These are phyloP conservation scores for Tachysurus fulvidraco DNA, from an alignment of 2,113 vertebrate genomes.

Conservation along the genomic window DNA sequence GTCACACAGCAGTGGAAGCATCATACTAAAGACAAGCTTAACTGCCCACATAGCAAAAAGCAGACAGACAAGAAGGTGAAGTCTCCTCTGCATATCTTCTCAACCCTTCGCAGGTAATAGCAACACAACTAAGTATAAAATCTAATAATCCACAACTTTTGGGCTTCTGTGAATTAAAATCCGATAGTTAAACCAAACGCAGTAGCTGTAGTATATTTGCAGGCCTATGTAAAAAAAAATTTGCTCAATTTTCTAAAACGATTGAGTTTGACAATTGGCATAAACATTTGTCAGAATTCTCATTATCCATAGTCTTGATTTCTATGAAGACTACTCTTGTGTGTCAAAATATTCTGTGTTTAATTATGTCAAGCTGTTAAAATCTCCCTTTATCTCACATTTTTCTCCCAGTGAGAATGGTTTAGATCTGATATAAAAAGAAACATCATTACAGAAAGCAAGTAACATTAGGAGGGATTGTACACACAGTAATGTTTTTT, in stretches of 20 bases:
- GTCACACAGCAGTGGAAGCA: constrained; percentile 90
- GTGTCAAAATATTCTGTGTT: constrained; percentile 28
- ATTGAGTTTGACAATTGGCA: neutral
- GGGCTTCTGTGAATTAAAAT: neutral
- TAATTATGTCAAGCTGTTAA: constrained; percentile 8
- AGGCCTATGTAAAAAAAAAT: neutral
- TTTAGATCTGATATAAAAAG: constrained; percentile 21
- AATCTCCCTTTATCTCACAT: neutral
- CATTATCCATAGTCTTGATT: neutral
- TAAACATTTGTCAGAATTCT: constrained; percentile 2
- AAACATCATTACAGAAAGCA: constrained; percentile 20
- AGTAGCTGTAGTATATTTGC: neutral
- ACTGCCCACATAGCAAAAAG: constrained; percentile 82
- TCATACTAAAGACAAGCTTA: constrained; percentile 83
- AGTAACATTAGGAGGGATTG: constrained; percentile 27
- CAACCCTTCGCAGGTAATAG: constrained; percentile 85
- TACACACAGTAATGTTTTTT: constrained; percentile 29
- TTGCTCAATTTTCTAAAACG: neutral
- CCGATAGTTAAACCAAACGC: neutral
- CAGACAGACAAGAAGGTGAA: constrained; percentile 85
- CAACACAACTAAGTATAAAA: neutral
- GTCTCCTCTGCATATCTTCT: constrained; percentile 89
- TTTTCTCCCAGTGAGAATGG: constrained; percentile 25
- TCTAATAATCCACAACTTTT: neutral
- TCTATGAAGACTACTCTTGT: constrained; percentile 9